Evolutionary conservation across 2,888 invertebrate genomes (phyloP).

Genomic region (Boloria euphrosyne): DNA sequence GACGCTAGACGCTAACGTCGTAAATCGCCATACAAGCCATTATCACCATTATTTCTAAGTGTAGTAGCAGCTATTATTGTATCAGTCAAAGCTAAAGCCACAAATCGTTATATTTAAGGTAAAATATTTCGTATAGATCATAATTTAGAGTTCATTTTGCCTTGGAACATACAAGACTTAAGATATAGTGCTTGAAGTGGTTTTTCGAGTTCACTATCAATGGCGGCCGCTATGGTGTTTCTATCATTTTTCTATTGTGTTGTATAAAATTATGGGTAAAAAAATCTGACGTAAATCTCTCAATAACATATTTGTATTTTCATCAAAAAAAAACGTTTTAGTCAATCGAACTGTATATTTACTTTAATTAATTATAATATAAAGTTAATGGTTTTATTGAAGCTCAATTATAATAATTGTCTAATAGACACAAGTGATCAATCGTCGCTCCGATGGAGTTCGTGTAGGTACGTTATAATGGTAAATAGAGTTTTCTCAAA

Average conservation of each 20-base stretch:
- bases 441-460: too few relatives aligned
- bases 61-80: neutral
- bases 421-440: too few relatives aligned
- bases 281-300: neutral
- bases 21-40: conserved; percentile 8
- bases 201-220: conserved; percentile 35
- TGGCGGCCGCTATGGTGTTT: conserved; percentile 23
- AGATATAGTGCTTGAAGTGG: conserved; percentile 27
- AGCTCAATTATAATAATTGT: too few relatives aligned
- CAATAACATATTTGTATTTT: neutral
- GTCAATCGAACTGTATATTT: too few relatives aligned
- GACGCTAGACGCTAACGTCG: conserved; percentile 25
- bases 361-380: too few relatives aligned
- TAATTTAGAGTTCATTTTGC: neutral
- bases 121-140: neutral
- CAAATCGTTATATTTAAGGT: neutral
- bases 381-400: too few relatives aligned
- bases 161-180: neutral
- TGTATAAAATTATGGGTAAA: conserved; percentile 3
- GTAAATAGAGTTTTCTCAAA: too few relatives aligned
- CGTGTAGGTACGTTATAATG: too few relatives aligned
- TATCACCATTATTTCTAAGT: neutral
- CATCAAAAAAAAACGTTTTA: too few relatives aligned
- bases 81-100: neutral
- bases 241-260: conserved; percentile 25